Evolutionary conservation across 2,888 invertebrate species (phyloP).

Genomic region (Hydrotaea cyrtoneurina): DNA sequence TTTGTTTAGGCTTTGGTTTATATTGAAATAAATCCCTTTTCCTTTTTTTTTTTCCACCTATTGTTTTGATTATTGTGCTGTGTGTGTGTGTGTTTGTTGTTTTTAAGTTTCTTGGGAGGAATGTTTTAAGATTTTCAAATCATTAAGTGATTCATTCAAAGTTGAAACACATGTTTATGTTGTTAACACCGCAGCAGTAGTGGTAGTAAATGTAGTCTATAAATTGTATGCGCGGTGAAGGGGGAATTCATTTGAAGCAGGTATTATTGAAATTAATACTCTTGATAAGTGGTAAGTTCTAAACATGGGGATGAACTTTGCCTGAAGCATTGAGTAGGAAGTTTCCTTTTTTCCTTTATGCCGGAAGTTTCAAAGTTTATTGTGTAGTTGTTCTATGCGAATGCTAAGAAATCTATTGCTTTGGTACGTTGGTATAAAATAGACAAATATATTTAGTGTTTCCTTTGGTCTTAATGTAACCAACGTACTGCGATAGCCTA

Average conservation of each 20-base stretch:
- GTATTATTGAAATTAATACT: conserved; percentile 6
- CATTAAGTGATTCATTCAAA: conserved; percentile 40
- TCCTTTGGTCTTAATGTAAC: too few relatives aligned
- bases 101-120: conserved; percentile 14
- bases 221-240: neutral
- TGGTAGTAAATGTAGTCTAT: neutral
- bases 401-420: too few relatives aligned
- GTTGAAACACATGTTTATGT: conserved; percentile 56
- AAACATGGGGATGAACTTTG: neutral
- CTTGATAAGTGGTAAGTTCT: neutral
- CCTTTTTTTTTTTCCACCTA: neutral
- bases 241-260: conserved; percentile 2
- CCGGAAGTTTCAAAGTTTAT: neutral
- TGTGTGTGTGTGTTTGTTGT: neutral
- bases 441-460: neutral
- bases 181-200: conserved; percentile 14
- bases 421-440: neutral
- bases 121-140: conserved; percentile 36
- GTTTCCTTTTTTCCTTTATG: neutral
- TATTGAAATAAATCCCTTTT: conserved; percentile 18
- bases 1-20: conserved; percentile 41
- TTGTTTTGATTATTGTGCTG: neutral
- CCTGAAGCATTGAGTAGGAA: neutral
- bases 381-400: too few relatives aligned
- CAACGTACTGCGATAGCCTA: too few relatives aligned